Evolutionary conservation across 2,888 invertebrate species (phyloP).

Genomic region (Noctua pronuba): DNA sequence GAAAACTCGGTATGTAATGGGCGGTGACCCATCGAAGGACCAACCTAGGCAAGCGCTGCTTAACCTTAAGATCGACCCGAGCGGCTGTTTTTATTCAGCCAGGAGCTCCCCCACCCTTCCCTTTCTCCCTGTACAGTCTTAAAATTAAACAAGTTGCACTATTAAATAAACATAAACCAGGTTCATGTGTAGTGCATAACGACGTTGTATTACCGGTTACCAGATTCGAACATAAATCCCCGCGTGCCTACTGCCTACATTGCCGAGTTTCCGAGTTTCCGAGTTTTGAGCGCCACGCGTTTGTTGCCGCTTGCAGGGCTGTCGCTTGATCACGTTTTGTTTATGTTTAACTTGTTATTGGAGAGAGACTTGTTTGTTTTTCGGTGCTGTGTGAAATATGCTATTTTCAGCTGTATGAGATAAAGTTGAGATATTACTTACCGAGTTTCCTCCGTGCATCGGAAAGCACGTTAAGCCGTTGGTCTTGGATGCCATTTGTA

Average conservation of each 20-base stretch:
- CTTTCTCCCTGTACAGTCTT: not conserved
- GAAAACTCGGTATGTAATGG: too few species aligned
- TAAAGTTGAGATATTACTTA: not conserved
- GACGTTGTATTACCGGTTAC: conserved; percentile 61
- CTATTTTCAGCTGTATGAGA: not conserved
- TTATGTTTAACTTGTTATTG: not conserved
- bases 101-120: too few species aligned
- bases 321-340: conserved; percentile 9
- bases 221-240: conserved; percentile 71
- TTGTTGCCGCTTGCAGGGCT: conserved; percentile 44
- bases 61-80: too few species aligned
- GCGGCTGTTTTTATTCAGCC: too few species aligned
- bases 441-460: not conserved
- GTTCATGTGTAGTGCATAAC: conserved; percentile 49
- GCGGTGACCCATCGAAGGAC: too few species aligned
- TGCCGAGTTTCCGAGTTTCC: conserved; percentile 68
- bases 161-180: conserved; percentile 47
- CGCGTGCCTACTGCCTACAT: conserved; percentile 58
- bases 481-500: not conserved
- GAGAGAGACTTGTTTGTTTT: not conserved
- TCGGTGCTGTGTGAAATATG: not conserved
- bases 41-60: too few species aligned
- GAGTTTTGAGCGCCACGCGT: conserved; percentile 64
- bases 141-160: conserved; percentile 11
- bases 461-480: not conserved